phyloP scores from a whole-genome alignment of 2,888 invertebrate species.

The Brenthis ino region DNA sequence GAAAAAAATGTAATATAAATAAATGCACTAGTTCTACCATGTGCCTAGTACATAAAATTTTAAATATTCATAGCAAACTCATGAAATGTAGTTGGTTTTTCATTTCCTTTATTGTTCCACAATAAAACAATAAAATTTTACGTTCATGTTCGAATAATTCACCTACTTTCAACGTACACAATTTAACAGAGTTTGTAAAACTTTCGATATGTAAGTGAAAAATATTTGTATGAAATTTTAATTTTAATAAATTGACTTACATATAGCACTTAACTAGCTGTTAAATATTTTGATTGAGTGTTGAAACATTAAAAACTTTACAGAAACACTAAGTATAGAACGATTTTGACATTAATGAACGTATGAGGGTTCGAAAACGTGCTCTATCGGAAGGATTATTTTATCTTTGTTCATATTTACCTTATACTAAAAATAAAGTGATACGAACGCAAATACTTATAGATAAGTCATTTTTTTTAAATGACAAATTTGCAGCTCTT shows the following conservation, averaged over 20 bases:
- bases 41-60: conserved; percentile 4
- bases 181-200: conserved; percentile 16
- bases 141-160: conserved; percentile 49
- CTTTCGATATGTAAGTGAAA: background rate
- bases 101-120: conserved; percentile 42
- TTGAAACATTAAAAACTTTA: background rate
- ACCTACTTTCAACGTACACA: conserved; percentile 49
- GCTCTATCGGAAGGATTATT: conserved; percentile 6
- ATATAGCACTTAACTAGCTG: too few relatives aligned
- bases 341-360: background rate
- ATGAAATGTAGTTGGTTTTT: conserved; percentile 40
- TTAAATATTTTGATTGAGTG: background rate
- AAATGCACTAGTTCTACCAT: background rate
- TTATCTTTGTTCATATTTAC: too few relatives aligned
- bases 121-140: conserved; percentile 47
- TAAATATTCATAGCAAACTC: conserved; percentile 6
- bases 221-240: background rate
- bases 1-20: background rate
- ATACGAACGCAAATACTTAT: too few relatives aligned
- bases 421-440: too few relatives aligned
- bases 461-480: too few relatives aligned
- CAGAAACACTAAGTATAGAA: background rate
- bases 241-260: background rate
- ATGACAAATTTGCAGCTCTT: too few relatives aligned
- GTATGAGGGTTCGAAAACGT: conserved; percentile 3